Evolutionary conservation across 2,113 vertebrate genomes (phyloP).

Genomic region (Microcebus tavaratra): DNA sequence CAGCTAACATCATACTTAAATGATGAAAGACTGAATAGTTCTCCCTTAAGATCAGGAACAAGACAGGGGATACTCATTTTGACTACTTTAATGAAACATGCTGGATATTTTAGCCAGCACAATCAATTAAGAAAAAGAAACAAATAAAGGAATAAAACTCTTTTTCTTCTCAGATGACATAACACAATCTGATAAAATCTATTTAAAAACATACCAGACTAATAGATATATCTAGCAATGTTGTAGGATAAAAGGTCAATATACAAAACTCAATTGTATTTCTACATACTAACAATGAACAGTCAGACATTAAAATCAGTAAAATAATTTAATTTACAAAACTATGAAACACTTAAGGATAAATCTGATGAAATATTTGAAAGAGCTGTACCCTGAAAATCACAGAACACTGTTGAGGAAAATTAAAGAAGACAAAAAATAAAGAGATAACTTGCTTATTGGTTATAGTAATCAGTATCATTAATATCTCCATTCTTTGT

Average conservation of each 20-base stretch:
- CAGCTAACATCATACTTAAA: not conserved
- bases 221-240: not conserved
- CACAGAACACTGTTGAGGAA: not conserved
- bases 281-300: not conserved
- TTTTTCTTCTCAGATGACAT: not conserved
- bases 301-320: constrained; percentile 8
- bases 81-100: not conserved
- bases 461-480: not conserved
- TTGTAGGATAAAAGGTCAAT: not conserved
- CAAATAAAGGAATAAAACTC: not conserved
- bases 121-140: not conserved
- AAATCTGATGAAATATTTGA: constrained; percentile 27
- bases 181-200: not conserved
- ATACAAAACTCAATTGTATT: not conserved
- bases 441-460: not conserved
- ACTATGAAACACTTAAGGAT: not conserved
- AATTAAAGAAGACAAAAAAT: not conserved
- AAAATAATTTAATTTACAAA: not conserved
- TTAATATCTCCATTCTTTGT: not conserved
- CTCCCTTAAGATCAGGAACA: not conserved
- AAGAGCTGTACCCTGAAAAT: not conserved
- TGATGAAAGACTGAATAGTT: not conserved
- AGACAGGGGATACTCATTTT: not conserved
- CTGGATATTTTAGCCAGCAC: not conserved
- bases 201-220: not conserved